These are phyloP conservation scores for Hypanus sabinus DNA, from an alignment of 2,113 vertebrate species.

Conservation along the genomic window DNA sequence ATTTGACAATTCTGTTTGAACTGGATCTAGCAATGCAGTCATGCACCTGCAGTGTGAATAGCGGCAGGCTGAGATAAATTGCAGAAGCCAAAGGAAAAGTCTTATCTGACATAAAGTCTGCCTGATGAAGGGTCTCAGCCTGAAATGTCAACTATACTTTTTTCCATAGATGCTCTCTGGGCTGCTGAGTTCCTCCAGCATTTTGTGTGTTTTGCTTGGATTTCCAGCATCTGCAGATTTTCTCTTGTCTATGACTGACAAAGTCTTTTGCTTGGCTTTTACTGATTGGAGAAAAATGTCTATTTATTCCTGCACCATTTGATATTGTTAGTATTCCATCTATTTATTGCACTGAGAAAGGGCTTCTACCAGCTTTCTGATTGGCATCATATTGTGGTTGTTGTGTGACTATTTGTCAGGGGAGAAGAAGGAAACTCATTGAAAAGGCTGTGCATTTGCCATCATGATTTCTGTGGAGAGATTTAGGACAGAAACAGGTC, in stretches of 20 bases:
- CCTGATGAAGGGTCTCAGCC: not conserved
- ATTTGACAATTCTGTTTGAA: too few species aligned
- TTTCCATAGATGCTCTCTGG: too few species aligned
- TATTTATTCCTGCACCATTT: not conserved
- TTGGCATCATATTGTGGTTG: not conserved
- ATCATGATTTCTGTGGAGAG: too few species aligned
- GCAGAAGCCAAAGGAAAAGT: not conserved
- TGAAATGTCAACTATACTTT: too few species aligned
- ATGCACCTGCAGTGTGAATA: too few species aligned
- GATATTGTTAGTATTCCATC: not conserved
- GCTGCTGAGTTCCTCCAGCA: too few species aligned
- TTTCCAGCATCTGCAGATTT: too few species aligned
- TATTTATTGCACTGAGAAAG: not conserved
- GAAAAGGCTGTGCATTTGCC: not conserved
- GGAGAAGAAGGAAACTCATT: not conserved
- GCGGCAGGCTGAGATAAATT: not conserved
- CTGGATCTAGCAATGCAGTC: too few species aligned
- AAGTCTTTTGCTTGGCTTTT: not conserved
- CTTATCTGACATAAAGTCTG: not conserved
- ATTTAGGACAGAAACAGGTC: too few species aligned
- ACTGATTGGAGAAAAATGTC: not conserved
- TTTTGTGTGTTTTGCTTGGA: too few species aligned
- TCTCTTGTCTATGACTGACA: not conserved
- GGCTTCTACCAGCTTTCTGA: not conserved
- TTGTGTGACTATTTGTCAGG: not conserved